Conservation (phyloP, 2,888 invertebrate genomes). For the Timema cristinae region DNA sequence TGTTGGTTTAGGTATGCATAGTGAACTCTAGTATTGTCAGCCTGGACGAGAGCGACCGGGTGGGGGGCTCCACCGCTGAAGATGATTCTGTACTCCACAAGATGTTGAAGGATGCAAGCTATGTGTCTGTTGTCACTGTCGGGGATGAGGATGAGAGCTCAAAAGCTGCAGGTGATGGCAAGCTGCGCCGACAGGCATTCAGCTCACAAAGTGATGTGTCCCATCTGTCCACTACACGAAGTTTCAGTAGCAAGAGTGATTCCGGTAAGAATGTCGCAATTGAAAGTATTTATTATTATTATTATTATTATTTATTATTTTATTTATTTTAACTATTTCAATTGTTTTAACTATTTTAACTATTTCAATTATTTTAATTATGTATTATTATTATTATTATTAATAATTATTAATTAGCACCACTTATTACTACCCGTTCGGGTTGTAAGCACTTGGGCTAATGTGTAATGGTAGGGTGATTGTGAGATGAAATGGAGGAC, state of each 20-base stretch:
- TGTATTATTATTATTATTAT: too few relatives aligned
- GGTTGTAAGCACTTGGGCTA: too few relatives aligned
- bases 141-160: slow-evolving; percentile 72
- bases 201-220: slow-evolving; percentile 16
- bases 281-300: background rate
- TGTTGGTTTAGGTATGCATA: slow-evolving; percentile 53
- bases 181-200: slow-evolving; percentile 30
- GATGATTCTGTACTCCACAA: slow-evolving; percentile 38
- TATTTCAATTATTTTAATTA: too few relatives aligned
- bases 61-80: slow-evolving; percentile 29
- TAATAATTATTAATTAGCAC: too few relatives aligned
- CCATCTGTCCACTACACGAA: slow-evolving; percentile 22
- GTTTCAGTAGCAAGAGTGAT: slow-evolving; percentile 26
- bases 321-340: background rate
- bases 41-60: slow-evolving; percentile 13
- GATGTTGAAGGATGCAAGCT: slow-evolving; percentile 64
- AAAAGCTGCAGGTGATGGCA: slow-evolving; percentile 60
- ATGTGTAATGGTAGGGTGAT: too few relatives aligned
- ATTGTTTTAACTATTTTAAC: too few relatives aligned
- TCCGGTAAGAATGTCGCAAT: slow-evolving; percentile 23
- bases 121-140: slow-evolving; percentile 88
- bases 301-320: background rate
- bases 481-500: too few relatives aligned
- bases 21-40: slow-evolving; percentile 64
- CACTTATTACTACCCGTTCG: too few relatives aligned